phyloP scores from a whole-genome alignment of 2,888 invertebrate species.

The Gryllus longicercus region DNA sequence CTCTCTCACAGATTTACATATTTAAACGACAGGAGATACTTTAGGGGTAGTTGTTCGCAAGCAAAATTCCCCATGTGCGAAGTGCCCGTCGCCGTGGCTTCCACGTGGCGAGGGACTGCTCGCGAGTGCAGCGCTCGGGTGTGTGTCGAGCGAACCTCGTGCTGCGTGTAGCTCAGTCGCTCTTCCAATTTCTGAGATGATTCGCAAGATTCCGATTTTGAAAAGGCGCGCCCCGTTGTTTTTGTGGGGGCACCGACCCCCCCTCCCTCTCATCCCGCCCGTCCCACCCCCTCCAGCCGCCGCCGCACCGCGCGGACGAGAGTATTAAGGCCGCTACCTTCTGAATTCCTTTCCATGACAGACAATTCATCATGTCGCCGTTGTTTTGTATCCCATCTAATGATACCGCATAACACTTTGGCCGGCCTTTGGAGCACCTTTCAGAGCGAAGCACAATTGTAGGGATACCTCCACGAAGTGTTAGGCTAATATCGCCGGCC shows the following conservation, averaged over 20 bases:
- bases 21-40: too few species aligned
- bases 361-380: slow-evolving; percentile 17
- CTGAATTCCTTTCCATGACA: slow-evolving; percentile 17
- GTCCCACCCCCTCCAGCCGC: too few species aligned
- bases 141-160: background rate
- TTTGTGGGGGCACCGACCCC: background rate
- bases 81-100: too few species aligned
- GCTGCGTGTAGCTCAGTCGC: background rate
- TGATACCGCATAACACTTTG: background rate
- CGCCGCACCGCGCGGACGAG: background rate
- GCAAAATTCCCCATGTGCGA: too few species aligned
- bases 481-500: background rate
- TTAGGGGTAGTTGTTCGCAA: too few species aligned
- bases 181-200: background rate
- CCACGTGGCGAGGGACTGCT: too few species aligned
- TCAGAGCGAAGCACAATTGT: slow-evolving; percentile 5
- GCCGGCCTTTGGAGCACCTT: background rate
- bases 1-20: too few species aligned
- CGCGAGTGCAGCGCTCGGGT: too few species aligned
- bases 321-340: slow-evolving; percentile 9
- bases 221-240: slow-evolving; percentile 1
- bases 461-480: background rate
- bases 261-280: too few species aligned
- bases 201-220: slow-evolving; percentile 17
- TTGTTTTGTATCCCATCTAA: slow-evolving; percentile 6